A percentile compares a stretch with the other conserved stretches of the same genome.
Evolutionary conservation across 2,888 invertebrate genomes (phyloP).

Genomic region (Dysmachus trigonus): DNA sequence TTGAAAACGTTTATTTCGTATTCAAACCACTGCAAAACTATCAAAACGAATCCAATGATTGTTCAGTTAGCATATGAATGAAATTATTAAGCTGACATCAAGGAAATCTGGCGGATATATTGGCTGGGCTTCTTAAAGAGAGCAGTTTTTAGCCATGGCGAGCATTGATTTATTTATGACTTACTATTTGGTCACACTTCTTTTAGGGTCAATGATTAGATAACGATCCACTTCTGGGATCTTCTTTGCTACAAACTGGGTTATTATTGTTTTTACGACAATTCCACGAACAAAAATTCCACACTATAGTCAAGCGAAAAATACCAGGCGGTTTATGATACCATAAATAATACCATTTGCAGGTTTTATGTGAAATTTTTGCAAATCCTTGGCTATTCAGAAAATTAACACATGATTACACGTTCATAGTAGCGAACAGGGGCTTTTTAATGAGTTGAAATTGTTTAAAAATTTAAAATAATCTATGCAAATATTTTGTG

Average conservation of each 20-base stretch:
- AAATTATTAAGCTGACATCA: slow-evolving; percentile 4
- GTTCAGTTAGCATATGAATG: background rate
- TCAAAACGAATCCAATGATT: background rate
- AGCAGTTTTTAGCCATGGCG: background rate
- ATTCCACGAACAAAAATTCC: background rate
- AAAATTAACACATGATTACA: background rate
- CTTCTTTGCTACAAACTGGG: background rate
- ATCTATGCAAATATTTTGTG: background rate
- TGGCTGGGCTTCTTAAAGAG: background rate
- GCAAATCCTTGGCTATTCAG: background rate
- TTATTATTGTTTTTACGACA: slow-evolving; percentile 4
- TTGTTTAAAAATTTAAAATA: background rate
- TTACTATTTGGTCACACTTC: slow-evolving; percentile 3
- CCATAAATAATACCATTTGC: background rate
- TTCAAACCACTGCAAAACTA: background rate
- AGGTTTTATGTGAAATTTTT: background rate
- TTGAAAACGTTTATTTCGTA: background rate
- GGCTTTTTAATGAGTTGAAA: background rate
- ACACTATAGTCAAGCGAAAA: background rate
- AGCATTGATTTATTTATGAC: background rate
- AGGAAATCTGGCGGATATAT: background rate
- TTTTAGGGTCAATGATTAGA: slow-evolving; percentile 18
- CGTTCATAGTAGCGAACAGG: background rate
- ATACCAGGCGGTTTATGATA: background rate
- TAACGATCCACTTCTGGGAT: background rate